These are phyloP conservation scores for Pteronura brasiliensis DNA, from an alignment of 2,113 vertebrate species.

Conservation along the genomic window DNA sequence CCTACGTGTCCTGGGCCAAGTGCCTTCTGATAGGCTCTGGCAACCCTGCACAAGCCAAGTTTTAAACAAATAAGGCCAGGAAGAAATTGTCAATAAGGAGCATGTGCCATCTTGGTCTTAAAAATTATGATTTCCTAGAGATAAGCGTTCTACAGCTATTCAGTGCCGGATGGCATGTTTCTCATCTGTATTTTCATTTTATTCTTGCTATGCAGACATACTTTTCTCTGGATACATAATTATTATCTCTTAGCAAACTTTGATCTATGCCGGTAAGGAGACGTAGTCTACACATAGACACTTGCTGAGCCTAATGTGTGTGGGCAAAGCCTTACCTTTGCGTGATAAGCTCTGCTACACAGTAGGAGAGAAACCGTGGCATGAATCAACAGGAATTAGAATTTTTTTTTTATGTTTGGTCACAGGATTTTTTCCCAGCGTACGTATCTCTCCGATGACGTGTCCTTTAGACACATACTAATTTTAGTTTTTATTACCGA, in stretches of 20 bases:
- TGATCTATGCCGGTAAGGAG: not conserved
- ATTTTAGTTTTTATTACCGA: constrained; percentile 7
- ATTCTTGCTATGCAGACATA: not conserved
- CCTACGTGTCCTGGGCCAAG: not conserved
- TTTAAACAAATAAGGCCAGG: not conserved
- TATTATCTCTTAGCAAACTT: not conserved
- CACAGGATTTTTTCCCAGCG: not conserved
- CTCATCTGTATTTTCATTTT: not conserved
- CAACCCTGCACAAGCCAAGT: not conserved
- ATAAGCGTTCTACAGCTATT: not conserved
- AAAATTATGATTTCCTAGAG: not conserved
- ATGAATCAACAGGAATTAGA: not conserved
- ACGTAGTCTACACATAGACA: not conserved
- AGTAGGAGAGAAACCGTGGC: not conserved
- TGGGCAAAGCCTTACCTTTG: not conserved
- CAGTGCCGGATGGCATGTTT: not conserved
- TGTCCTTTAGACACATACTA: not conserved
- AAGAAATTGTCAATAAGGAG: not conserved
- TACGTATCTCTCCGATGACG: constrained; percentile 3
- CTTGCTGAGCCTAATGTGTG: not conserved
- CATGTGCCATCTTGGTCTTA: not conserved
- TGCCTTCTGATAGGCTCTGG: not conserved
- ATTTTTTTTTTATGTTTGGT: not conserved
- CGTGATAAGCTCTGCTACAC: not conserved
- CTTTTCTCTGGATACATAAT: constrained; percentile 10